Evolutionary conservation across 2,888 invertebrate genomes (phyloP), one percentile per base, ranked within the genome.

Genomic region (Lydus trimaculatus): DNA sequence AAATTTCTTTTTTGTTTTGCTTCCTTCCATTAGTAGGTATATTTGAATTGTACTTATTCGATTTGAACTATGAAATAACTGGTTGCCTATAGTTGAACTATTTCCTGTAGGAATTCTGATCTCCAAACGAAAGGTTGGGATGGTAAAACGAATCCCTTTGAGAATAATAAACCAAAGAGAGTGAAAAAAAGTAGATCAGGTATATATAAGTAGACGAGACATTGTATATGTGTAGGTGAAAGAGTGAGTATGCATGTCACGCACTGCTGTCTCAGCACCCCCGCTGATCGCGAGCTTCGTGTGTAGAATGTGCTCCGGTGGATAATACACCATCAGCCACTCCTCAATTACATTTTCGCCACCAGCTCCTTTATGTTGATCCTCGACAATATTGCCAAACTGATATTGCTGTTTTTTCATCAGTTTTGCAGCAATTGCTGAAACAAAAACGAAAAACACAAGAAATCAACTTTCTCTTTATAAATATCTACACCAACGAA

Each of bases 201-300:
- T 56, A 56, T 66, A 69, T 65, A 63, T 61, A 58, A 64, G 64
- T 63, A 61, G 63, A 66, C 64, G 69, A 65, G 60, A 63, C 58
- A 20, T 5, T 20, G 48, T 48, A 20, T 20, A 48, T 56, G 23
- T 56, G 15, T 56, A 5, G 17, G 66, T 56, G 63, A 56, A 58
- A 43, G 58, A 61, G 65, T 59, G 39, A 52, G 78, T 76, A 80
- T 79, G 79, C 80, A 69, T 67, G 77, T 80, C 80, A 80, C 80
- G 80, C 76, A 75, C 73, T 70, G 74, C 80, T 78, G 80, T 80
- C 80, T 80, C 80, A 79, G 80, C 80, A 76, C 77, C 77, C 77
- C 79, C 75, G 76, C 72, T 75, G 75, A 72, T 75, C 77, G 60
- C 67, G 61, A 67, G 74, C 75, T 79, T 77, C 80, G 80, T 80